These are phyloP conservation scores for Xyliphius kryptos DNA, from an alignment of 2,113 vertebrate genomes.

Conservation along the genomic window DNA sequence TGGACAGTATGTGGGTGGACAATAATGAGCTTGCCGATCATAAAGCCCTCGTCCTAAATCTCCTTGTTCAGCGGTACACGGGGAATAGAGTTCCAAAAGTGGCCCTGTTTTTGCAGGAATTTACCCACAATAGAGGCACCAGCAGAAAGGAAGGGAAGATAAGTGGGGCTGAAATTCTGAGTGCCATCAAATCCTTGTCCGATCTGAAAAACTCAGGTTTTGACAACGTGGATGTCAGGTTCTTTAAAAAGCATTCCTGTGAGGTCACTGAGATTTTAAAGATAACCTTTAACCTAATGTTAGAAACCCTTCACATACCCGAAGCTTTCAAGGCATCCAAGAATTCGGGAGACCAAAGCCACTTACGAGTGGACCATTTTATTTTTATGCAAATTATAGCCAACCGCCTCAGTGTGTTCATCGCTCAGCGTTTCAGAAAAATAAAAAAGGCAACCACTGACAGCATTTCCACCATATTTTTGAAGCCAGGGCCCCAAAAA, in stretches of 20 bases:
- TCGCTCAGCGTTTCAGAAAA: background rate
- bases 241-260: background rate
- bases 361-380: slow-evolving; percentile 11
- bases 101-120: background rate
- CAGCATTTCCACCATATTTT: background rate
- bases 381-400: slow-evolving; percentile 8
- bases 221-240: background rate
- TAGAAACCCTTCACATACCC: background rate
- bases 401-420: slow-evolving; percentile 2
- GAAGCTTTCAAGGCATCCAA: background rate
- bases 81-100: background rate
- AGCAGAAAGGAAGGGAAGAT: slow-evolving; percentile 8
- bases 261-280: slow-evolving; percentile 2
- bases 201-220: background rate
- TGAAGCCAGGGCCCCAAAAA: background rate
- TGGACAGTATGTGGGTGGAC: background rate
- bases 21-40: slow-evolving; percentile 25
- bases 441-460: background rate
- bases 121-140: background rate
- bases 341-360: background rate
- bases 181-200: slow-evolving; percentile 16
- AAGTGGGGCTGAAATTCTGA: slow-evolving; percentile 29
- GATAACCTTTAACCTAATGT: background rate
- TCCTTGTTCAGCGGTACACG: background rate
- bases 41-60: slow-evolving; percentile 5